Percentiles rank a stretch among this genome's conserved stretches.
phyloP scores from a whole-genome alignment of 92 coral and sea anemone genomes.

The Bergia puertoricense region DNA sequence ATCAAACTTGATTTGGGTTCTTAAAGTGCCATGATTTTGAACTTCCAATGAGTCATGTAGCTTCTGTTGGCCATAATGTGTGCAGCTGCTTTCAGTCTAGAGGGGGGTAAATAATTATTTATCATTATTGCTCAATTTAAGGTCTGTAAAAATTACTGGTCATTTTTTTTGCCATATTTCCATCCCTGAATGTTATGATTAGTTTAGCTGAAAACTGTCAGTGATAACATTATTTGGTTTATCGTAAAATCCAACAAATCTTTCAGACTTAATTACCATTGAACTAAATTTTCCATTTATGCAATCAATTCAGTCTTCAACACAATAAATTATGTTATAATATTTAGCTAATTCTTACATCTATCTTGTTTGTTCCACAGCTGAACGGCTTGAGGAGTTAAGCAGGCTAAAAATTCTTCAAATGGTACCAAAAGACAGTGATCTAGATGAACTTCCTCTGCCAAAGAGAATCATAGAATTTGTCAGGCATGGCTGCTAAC shows the following conservation, averaged over 20 bases:
- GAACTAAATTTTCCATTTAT: no score
- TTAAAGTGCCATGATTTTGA: no score
- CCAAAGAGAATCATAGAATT: conserved; percentile 76
- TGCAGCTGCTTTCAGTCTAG: no score
- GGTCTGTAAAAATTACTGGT: no score
- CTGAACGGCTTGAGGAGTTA: conserved; percentile 73
- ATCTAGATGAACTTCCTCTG: conserved; percentile 75
- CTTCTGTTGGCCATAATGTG: no score
- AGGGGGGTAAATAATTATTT: no score
- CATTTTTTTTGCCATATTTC: no score
- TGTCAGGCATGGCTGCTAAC: conserved; percentile 53
- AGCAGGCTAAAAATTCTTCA: conserved; percentile 69
- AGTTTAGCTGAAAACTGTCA: background rate
- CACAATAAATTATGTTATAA: background rate
- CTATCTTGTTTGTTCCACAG: conserved; percentile 52
- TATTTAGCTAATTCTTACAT: background rate
- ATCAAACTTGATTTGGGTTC: no score
- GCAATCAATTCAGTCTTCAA: background rate
- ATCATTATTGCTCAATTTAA: background rate
- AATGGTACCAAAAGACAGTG: conserved; percentile 59
- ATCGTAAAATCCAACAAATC: background rate
- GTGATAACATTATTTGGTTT: background rate
- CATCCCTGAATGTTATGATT: no score
- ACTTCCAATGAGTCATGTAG: no score
- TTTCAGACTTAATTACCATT: no score